A percentile compares a stretch with the other conserved stretches of the same genome.
phyloP scores from a whole-genome alignment of 2,888 invertebrate genomes.

The Yponomeuta malinellus region DNA sequence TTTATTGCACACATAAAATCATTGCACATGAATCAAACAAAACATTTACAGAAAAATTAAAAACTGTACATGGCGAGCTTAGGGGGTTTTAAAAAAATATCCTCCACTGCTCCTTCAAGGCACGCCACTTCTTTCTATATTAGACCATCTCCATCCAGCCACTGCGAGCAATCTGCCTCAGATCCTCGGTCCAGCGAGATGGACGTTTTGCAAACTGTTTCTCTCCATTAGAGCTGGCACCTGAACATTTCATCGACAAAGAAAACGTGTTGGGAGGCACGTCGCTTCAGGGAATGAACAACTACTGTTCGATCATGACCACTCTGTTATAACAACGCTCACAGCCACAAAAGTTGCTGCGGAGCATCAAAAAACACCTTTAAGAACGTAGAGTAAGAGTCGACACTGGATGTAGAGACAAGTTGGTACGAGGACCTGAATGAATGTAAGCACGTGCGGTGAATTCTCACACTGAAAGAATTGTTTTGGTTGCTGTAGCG shows the following conservation, averaged over 20 bases:
- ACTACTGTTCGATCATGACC: conserved; percentile 22
- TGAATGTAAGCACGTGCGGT: not conserved
- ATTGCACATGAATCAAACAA: no score
- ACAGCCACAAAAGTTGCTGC: not conserved
- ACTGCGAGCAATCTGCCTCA: no score
- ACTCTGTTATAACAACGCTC: not conserved
- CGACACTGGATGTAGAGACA: not conserved
- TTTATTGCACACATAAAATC: no score
- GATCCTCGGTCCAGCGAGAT: no score
- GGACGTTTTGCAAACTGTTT: no score
- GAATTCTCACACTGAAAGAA: not conserved
- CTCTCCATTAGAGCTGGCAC: no score
- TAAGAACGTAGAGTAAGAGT: not conserved
- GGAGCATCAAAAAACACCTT: not conserved
- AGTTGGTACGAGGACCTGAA: not conserved
- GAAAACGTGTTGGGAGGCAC: conserved; percentile 32
- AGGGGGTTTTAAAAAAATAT: no score
- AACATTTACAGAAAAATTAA: no score
- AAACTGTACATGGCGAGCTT: no score
- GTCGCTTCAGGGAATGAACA: conserved; percentile 27
- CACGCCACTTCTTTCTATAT: no score
- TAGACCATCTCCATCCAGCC: no score
- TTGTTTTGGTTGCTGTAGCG: not conserved
- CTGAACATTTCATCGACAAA: not conserved
- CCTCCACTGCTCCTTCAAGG: no score